Conservation (phyloP, 2,797 vertebrate genomes). For the Anguilla pacifica region DNA sequence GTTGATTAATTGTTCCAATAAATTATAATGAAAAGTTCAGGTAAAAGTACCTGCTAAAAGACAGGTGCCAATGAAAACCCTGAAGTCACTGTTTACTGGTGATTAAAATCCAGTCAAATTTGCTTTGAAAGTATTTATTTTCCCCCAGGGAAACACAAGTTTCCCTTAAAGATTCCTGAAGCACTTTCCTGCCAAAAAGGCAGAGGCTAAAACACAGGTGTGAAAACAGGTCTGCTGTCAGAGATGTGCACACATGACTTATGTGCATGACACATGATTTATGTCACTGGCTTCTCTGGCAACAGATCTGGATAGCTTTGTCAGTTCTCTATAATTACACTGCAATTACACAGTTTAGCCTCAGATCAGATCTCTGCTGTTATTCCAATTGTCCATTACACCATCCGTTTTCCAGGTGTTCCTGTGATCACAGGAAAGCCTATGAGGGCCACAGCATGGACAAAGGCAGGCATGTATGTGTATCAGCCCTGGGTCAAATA, state of each 20-base stretch:
- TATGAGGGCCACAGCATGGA: background rate
- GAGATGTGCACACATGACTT: background rate
- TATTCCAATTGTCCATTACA: background rate
- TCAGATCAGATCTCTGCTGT: background rate
- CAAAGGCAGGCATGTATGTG: background rate
- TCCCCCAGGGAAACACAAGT: background rate
- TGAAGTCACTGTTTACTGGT: background rate
- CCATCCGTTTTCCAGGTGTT: background rate
- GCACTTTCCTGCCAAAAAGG: background rate
- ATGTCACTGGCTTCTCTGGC: background rate
- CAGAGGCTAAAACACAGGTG: background rate
- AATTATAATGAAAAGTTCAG: background rate
- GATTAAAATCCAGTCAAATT: background rate
- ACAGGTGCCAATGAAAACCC: background rate
- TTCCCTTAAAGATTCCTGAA: background rate
- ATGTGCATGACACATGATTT: background rate
- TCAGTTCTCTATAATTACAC: background rate
- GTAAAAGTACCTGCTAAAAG: background rate
- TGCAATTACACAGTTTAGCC: background rate
- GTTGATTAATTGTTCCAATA: background rate
- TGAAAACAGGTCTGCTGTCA: background rate
- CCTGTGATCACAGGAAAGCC: background rate
- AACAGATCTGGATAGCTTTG: background rate
- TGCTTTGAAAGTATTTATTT: background rate
- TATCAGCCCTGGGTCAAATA: too few relatives aligned